phyloP scores from a whole-genome alignment of 2,113 vertebrate species.

The Mellivora capensis region DNA sequence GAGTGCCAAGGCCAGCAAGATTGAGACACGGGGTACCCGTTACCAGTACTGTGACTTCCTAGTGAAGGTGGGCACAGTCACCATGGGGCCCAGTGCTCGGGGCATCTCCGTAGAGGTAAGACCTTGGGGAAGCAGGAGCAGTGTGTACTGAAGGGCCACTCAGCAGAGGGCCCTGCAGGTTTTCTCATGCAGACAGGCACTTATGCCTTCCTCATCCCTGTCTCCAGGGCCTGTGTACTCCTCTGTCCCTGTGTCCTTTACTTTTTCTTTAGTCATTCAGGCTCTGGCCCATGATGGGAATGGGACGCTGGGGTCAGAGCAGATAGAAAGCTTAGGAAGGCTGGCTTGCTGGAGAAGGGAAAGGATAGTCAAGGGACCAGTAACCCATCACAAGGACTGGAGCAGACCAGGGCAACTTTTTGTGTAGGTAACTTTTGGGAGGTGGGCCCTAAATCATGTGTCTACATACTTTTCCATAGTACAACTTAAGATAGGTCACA shows the following conservation, averaged over 20 bases:
- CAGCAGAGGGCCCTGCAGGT: background rate
- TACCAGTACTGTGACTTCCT: slow-evolving; percentile 98
- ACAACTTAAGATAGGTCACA: background rate
- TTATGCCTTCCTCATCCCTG: background rate
- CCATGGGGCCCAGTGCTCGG: slow-evolving; percentile 95
- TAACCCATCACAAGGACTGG: background rate
- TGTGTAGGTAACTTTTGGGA: background rate
- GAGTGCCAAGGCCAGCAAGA: slow-evolving; percentile 97
- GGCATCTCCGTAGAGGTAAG: slow-evolving; percentile 97
- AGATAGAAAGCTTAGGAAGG: background rate
- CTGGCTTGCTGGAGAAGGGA: background rate
- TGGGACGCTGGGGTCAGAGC: background rate
- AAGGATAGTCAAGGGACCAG: background rate
- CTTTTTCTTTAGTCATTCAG: background rate
- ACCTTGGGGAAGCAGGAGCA: background rate
- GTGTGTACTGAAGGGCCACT: background rate
- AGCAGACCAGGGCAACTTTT: background rate
- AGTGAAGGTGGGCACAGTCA: slow-evolving; percentile 94
- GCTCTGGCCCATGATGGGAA: background rate
- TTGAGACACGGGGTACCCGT: slow-evolving; percentile 94
- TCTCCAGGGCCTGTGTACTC: background rate
- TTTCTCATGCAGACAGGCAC: background rate
- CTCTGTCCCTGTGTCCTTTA: background rate
- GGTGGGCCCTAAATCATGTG: background rate
- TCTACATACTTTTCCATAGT: background rate